Percentiles rank a stretch among this genome's conserved stretches.
Evolutionary conservation across 2,113 vertebrate species (phyloP).

Genomic region (Semicossyphus pulcher): DNA sequence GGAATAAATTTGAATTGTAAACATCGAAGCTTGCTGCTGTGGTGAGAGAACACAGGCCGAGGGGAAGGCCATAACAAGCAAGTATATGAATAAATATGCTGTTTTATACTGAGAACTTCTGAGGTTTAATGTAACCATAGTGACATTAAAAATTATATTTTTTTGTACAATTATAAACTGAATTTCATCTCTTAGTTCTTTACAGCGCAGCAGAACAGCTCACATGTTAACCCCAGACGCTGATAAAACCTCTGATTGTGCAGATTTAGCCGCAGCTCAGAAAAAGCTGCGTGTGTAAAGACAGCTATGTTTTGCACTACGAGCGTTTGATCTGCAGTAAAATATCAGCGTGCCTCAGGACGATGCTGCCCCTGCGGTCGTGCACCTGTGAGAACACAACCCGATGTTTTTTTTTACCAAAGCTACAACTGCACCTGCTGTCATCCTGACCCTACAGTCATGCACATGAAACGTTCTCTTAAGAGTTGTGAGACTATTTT

Average conservation of each 20-base stretch:
- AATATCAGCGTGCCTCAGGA: conserved; percentile 25
- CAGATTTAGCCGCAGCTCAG: not conserved
- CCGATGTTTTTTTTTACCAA: conserved; percentile 4
- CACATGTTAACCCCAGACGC: not conserved
- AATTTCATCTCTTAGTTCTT: not conserved
- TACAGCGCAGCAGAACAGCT: not conserved
- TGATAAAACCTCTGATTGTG: not conserved
- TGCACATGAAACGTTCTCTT: not conserved
- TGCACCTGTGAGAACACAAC: conserved; percentile 8
- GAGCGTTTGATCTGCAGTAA: conserved; percentile 22
- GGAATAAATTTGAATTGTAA: conserved; percentile 6
- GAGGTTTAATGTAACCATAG: not conserved
- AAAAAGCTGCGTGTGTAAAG: not conserved
- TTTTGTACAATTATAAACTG: too few species aligned
- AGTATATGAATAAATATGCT: not conserved
- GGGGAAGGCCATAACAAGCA: not conserved
- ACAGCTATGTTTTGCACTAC: not conserved
- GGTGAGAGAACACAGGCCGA: not conserved
- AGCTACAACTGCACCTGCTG: not conserved
- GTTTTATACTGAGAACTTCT: not conserved
- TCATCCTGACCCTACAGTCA: conserved; percentile 10
- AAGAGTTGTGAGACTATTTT: too few species aligned
- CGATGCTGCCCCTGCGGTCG: not conserved
- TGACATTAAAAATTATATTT: conserved; percentile 1
- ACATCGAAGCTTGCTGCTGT: not conserved